Conservation (phyloP, 2,888 invertebrate genomes). For the Carabus problematicus region DNA sequence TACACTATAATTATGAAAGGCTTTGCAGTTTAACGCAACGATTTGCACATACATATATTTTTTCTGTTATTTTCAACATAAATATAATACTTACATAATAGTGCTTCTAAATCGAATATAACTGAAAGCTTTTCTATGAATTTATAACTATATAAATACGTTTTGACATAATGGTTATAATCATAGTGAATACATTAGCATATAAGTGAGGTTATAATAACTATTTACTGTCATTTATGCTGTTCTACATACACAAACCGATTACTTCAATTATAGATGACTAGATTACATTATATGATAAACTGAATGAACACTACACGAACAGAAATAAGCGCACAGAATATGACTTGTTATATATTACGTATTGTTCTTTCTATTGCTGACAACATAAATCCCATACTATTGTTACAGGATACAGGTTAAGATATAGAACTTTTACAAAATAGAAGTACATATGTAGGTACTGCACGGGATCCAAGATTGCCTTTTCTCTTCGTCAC, state of each 20-base stretch:
- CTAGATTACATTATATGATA: not conserved
- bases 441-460: too few relatives aligned
- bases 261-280: not conserved
- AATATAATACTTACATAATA: not conserved
- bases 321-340: conserved; percentile 11
- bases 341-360: conserved; percentile 10
- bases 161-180: not conserved
- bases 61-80: too few relatives aligned
- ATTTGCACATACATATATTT: too few relatives aligned
- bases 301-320: conserved; percentile 13
- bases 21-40: too few relatives aligned
- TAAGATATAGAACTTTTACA: too few relatives aligned
- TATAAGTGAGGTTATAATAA: not conserved
- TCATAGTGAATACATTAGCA: not conserved
- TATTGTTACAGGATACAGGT: not conserved
- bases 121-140: not conserved
- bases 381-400: conserved; percentile 7
- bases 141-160: not conserved
- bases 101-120: not conserved
- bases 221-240: not conserved
- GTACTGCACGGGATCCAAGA: too few relatives aligned
- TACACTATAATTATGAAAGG: too few relatives aligned
- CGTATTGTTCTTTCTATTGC: conserved; percentile 9
- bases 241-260: too few relatives aligned
- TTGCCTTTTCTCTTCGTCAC: too few relatives aligned